Evolutionary conservation across 2,888 invertebrate species (phyloP).

Genomic region (Latrodectus hesperus): DNA sequence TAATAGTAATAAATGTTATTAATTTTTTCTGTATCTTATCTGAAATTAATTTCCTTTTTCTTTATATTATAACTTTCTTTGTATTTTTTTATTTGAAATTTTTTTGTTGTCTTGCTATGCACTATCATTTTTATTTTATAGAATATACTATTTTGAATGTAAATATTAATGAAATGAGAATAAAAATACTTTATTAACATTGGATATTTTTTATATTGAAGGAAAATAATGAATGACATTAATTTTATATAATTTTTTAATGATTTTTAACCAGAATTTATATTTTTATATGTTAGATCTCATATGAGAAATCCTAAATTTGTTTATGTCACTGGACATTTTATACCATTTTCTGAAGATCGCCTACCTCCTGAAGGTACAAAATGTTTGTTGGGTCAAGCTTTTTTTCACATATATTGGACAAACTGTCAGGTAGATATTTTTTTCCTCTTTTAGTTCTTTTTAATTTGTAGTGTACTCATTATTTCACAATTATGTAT

Average conservation of each 20-base stretch:
- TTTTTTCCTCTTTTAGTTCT: background rate
- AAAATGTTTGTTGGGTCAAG: slow-evolving; percentile 81
- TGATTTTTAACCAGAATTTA: background rate
- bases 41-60: too few species aligned
- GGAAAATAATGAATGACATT: background rate
- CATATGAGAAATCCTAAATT: slow-evolving; percentile 89
- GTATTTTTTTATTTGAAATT: too few species aligned
- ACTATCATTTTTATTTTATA: too few species aligned
- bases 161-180: too few species aligned
- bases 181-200: too few species aligned
- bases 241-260: background rate
- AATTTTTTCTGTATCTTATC: too few species aligned
- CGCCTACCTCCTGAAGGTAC: slow-evolving; percentile 81
- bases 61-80: too few species aligned
- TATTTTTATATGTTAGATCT: slow-evolving; percentile 76
- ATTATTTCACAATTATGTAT: background rate
- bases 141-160: too few species aligned
- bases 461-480: background rate
- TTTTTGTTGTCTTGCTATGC: too few species aligned
- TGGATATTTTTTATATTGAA: too few species aligned
- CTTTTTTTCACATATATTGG: slow-evolving; percentile 95
- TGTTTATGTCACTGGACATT: slow-evolving; percentile 87
- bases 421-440: slow-evolving; percentile 89
- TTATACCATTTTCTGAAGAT: slow-evolving; percentile 85
- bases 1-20: too few species aligned